phyloP scores from a whole-genome alignment of 2,888 invertebrate genomes.

The Galeopsomyia nigrocyanea region DNA sequence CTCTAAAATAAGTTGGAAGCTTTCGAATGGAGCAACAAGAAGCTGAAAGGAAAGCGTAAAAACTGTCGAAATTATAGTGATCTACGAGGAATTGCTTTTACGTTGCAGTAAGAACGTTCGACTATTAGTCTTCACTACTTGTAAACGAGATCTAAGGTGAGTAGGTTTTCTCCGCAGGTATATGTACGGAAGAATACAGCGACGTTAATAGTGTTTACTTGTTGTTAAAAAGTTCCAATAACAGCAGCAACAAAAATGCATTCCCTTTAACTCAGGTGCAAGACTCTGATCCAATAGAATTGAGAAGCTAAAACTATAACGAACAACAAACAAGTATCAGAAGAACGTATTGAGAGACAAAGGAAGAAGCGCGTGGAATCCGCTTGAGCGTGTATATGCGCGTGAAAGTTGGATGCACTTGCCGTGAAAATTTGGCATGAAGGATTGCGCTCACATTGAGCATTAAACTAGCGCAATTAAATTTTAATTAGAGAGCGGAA shows the following conservation, averaged over 20 bases:
- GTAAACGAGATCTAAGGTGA: conserved; percentile 43
- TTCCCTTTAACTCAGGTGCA: too few species aligned
- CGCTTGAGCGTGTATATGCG: not conserved
- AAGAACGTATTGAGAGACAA: too few species aligned
- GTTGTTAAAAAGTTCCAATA: too few species aligned
- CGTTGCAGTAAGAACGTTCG: conserved; percentile 32
- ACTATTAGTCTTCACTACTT: conserved; percentile 59
- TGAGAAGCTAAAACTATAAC: too few species aligned
- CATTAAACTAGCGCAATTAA: conserved; percentile 39
- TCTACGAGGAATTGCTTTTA: conserved; percentile 52
- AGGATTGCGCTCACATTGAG: conserved; percentile 9
- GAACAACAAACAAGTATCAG: too few species aligned
- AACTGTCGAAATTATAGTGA: conserved; percentile 50
- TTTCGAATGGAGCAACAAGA: too few species aligned
- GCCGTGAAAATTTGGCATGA: conserved; percentile 1
- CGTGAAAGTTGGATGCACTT: not conserved
- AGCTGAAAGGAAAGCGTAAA: conserved; percentile 34
- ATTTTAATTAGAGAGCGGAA: conserved; percentile 46
- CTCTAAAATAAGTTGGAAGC: too few species aligned
- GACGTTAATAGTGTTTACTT: conserved; percentile 9
- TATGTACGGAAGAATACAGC: conserved; percentile 1
- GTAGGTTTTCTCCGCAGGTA: conserved; percentile 20
- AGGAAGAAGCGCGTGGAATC: too few species aligned
- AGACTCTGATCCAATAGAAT: too few species aligned
- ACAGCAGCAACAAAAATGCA: too few species aligned